Base-by-base conservation (phyloP, 2,888 invertebrate genomes). In the Drosophila formosana region DNA sequence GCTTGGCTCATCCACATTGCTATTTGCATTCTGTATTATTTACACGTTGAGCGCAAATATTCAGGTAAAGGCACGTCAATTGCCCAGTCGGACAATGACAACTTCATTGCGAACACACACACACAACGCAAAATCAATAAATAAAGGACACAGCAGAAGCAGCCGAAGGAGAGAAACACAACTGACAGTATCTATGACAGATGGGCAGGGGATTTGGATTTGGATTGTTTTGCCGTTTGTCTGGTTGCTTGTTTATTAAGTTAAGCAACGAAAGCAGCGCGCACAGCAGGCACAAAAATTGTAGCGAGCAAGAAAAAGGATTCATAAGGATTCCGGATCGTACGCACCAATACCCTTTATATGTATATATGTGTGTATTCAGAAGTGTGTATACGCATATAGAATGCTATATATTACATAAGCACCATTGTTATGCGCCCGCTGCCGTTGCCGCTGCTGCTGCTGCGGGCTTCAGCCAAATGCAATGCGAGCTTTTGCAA, bases 141-240 rank as follows among this genome's bases (percentile, higher is more conserved):
- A 18, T 41, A 51, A 45, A 18, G n/a, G 30, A 13, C 30, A 32
- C 30, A 30, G 50, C 11, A 34, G 34, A 3, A 5, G n/a, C n/a
- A n/a, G n/a, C n/a, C n/a, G n/a, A n/a, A n/a, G n/a, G n/a, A n/a
- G 34, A 34, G 49, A 39, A 49, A 50, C 3, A 46, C 28, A 68
- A 80, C 74, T 67, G 85, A 84, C 87, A 82, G 80, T 85, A 84
- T 87, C 88, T 80, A 82, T 85, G 88, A 87, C 85, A 85, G 85
- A 87, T 85, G 88, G 46, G 26, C 46, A 26, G 26, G 13, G 56
- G 46, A 37, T 32, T 66, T 57, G 34, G 46, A 30, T 28, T 34
- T 57, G 34, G 46, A 30, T 28, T 34, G 56, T 28, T 18, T 53
- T 30, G 51, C 45, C 63, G 45, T 63, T 56, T 55, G 53, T 51